A percentile compares a stretch with the other conserved stretches of the same genome.
Evolutionary conservation across 2,113 vertebrate species (phyloP).

Genomic region (Probosciger aterrimus): DNA sequence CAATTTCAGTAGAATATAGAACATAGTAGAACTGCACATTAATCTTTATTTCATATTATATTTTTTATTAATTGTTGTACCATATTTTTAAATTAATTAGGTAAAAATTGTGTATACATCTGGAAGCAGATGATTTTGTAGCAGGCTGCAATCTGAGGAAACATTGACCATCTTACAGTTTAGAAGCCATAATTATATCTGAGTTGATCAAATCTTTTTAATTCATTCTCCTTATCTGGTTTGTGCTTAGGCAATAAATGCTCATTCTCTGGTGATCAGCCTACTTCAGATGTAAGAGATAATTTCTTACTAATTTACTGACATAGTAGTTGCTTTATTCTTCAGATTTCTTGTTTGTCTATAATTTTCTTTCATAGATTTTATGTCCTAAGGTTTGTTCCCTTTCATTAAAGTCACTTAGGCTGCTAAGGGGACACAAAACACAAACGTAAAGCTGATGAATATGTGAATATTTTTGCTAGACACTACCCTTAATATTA

Average conservation of each 20-base stretch:
- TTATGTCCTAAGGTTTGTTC: not conserved
- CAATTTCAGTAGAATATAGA: not conserved
- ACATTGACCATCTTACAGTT: not conserved
- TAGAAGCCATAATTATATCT: not conserved
- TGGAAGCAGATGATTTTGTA: not conserved
- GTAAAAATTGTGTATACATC: not conserved
- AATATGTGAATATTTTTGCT: constrained; percentile 52
- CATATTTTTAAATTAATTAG: not conserved
- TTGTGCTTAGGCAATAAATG: not conserved
- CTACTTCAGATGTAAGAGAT: not conserved
- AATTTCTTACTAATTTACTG: constrained; percentile 11
- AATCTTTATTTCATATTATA: not conserved
- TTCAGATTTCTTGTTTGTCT: constrained; percentile 5
- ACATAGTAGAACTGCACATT: not conserved
- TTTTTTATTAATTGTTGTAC: not conserved
- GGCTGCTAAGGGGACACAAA: constrained; percentile 37
- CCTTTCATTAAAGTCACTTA: constrained; percentile 44
- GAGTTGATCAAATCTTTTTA: not conserved
- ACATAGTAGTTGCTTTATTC: not conserved
- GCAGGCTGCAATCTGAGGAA: not conserved
- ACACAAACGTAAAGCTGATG: constrained; percentile 26
- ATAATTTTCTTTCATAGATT: constrained; percentile 17
- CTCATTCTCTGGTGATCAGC: not conserved
- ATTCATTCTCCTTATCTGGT: not conserved
- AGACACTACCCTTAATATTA: constrained; percentile 33